These are phyloP conservation scores for Oophaga pumilio DNA, from an alignment of 2,113 vertebrate species.

Conservation along the genomic window DNA sequence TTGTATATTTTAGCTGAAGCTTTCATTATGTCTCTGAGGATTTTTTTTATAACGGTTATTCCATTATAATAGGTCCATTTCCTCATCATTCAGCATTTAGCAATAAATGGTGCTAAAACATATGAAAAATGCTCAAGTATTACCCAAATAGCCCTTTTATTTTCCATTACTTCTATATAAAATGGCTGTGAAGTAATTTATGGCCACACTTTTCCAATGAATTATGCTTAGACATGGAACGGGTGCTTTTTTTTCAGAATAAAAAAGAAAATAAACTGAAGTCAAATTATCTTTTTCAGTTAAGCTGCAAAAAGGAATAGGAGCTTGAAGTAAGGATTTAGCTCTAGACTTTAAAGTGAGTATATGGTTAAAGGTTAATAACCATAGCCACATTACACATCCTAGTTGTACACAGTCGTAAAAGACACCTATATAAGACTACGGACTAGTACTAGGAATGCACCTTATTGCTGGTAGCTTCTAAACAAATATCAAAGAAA, in stretches of 20 bases:
- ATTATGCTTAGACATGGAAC: conserved; percentile 52
- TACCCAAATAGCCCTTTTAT: conserved; percentile 59
- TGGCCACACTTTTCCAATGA: conserved; percentile 49
- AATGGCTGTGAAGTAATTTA: conserved; percentile 55
- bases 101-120: conserved; percentile 81
- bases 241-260: conserved; percentile 18
- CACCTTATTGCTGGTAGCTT: too few relatives aligned
- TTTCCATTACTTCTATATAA: conserved; percentile 56
- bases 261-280: conserved; percentile 30
- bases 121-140: conserved; percentile 72
- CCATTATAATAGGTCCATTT: conserved; percentile 80
- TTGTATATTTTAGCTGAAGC: conserved; percentile 48
- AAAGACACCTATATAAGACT: background rate
- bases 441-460: too few relatives aligned
- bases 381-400: background rate
- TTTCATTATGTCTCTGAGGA: conserved; percentile 53
- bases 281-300: conserved; percentile 38
- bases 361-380: background rate
- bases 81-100: conserved; percentile 82
- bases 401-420: background rate
- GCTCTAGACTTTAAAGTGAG: background rate
- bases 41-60: conserved; percentile 78
- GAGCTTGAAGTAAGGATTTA: background rate
- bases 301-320: background rate
- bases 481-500: background rate